Percentiles rank a stretch among this genome's conserved stretches.
Evolutionary conservation across 1,140 invertebrate genomes (phyloP).

Genomic region (Heterodera schachtii): DNA sequence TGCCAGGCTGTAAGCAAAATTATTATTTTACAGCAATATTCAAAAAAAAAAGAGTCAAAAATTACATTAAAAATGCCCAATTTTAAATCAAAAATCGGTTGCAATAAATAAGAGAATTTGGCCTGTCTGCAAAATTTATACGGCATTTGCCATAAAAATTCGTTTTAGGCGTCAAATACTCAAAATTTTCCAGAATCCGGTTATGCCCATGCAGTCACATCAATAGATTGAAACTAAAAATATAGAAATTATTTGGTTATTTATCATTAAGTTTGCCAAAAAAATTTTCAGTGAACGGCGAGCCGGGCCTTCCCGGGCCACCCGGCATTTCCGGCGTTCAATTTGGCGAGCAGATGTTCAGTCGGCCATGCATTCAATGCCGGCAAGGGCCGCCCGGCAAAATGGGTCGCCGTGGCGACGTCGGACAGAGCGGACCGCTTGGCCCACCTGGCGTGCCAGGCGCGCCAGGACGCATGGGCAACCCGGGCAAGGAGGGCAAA

Average conservation of each 20-base stretch:
- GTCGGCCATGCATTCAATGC: conserved; percentile 14
- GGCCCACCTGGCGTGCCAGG: background rate
- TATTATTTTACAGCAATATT: no score
- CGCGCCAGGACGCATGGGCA: conserved; percentile 1
- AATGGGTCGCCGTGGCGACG: background rate
- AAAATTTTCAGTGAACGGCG: conserved; percentile 6
- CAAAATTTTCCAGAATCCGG: no score
- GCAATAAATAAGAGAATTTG: no score
- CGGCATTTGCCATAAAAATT: no score
- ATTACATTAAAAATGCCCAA: no score
- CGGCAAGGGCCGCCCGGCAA: conserved; percentile 15
- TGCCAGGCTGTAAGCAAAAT: background rate
- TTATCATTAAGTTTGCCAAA: background rate
- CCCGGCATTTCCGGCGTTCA: conserved; percentile 6
- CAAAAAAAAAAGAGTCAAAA: no score
- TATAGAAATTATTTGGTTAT: background rate
- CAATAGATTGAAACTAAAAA: no score
- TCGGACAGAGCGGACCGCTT: background rate
- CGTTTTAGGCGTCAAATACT: no score
- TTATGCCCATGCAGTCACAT: no score
- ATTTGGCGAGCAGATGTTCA: conserved; percentile 20
- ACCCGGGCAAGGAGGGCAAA: background rate
- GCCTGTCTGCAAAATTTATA: no score
- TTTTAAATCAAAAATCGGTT: no score
- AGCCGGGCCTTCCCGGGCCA: conserved; percentile 11